Percentiles rank a stretch among this genome's conserved stretches.
phyloP scores from a whole-genome alignment of 2,888 invertebrate genomes.

The Nipponacmea schrenckii region DNA sequence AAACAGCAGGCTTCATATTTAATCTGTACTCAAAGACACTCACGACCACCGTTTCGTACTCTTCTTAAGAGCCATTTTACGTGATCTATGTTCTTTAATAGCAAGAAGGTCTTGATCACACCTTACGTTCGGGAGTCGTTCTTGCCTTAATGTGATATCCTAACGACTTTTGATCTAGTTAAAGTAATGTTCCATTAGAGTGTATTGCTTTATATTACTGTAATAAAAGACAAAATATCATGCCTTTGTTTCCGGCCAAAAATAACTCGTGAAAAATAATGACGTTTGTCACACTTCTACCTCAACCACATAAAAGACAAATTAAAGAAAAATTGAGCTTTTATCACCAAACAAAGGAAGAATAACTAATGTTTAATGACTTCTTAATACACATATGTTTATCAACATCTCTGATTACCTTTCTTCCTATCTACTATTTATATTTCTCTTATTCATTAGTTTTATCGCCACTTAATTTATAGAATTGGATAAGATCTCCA shows the following conservation, averaged over 20 bases:
- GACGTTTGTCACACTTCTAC: background rate
- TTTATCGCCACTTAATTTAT: no score
- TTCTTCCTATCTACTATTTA: no score
- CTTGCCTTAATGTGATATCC: conserved; percentile 16
- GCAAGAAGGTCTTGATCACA: conserved; percentile 11
- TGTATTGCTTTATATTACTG: background rate
- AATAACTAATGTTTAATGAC: conserved; percentile 3
- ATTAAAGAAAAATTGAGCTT: background rate
- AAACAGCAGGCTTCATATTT: conserved; percentile 12
- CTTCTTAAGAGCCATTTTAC: background rate
- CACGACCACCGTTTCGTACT: no score
- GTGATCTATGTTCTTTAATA: conserved; percentile 1
- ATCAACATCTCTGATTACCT: no score
- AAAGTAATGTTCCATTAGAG: conserved; percentile 3
- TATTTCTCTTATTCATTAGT: no score
- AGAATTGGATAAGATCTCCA: no score
- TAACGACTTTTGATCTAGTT: conserved; percentile 1
- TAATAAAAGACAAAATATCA: background rate
- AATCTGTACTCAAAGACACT: background rate
- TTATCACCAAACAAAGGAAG: background rate
- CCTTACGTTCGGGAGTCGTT: conserved; percentile 18
- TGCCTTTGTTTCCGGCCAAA: background rate
- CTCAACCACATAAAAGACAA: background rate
- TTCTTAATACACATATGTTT: background rate
- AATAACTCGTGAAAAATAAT: background rate